Evolutionary conservation across 37 sponge, comb jelly and placozoan genomes (phyloP).

Genomic region (Chondrilla cf. caribensis): DNA sequence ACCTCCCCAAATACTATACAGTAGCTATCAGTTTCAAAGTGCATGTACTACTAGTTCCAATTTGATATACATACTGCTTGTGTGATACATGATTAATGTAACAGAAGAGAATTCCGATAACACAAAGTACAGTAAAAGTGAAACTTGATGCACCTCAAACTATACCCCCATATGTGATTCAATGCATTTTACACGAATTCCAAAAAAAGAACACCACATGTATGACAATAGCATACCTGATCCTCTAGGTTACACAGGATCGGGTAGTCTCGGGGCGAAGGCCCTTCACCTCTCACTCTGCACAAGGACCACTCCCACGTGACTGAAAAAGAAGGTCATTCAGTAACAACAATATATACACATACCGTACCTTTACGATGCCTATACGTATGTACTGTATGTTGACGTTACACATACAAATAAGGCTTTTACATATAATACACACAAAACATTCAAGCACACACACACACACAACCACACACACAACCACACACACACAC

Average conservation of each 20-base stretch:
- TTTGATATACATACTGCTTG: too few relatives aligned
- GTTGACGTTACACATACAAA: not conserved
- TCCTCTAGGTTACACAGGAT: slow-evolving; percentile 31
- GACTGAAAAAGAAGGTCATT: not conserved
- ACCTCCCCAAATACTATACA: too few relatives aligned
- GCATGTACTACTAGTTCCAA: too few relatives aligned
- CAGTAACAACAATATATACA: not conserved
- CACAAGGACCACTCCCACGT: slow-evolving; percentile 42
- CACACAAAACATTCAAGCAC: not conserved
- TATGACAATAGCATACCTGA: slow-evolving; percentile 49
- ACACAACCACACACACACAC: slow-evolving; percentile 18
- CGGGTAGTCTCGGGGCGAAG: slow-evolving; percentile 58
- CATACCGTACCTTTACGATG: not conserved
- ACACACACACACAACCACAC: slow-evolving; percentile 15
- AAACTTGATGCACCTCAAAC: too few relatives aligned
- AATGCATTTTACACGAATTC: too few relatives aligned
- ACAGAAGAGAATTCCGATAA: too few relatives aligned
- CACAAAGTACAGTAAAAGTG: too few relatives aligned
- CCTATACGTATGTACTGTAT: not conserved
- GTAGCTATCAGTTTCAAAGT: too few relatives aligned
- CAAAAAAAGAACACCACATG: too few relatives aligned
- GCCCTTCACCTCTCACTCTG: slow-evolving; percentile 9
- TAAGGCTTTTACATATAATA: not conserved
- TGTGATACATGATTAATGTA: too few relatives aligned
- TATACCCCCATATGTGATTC: too few relatives aligned